phyloP scores from a whole-genome alignment of 2,888 invertebrate genomes.

The Dynastes hyllus region DNA sequence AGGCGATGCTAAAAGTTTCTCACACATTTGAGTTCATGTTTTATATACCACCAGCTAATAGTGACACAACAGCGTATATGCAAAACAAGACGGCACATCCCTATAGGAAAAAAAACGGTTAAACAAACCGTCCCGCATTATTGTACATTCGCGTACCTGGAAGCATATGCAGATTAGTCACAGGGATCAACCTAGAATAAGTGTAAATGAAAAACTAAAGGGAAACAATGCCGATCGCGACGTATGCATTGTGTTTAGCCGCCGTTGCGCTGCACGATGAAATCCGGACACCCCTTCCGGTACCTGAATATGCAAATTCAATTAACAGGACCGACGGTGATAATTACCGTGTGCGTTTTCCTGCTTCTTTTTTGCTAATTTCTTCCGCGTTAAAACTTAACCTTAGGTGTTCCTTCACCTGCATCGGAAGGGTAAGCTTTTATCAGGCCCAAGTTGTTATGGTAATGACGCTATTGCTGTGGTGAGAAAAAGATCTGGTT shows the following conservation, averaged over 20 bases:
- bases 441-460: conserved; percentile 10
- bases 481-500: conserved; percentile 14
- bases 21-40: neutral
- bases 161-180: conserved; percentile 68
- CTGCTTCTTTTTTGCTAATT: conserved; percentile 40
- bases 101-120: conserved; percentile 38
- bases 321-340: conserved; percentile 63
- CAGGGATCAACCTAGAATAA: conserved; percentile 63
- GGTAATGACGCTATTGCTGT: neutral
- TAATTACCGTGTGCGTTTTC: conserved; percentile 61
- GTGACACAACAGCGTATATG: conserved; percentile 28
- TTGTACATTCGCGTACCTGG: conserved; percentile 34
- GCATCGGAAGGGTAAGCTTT: conserved; percentile 45
- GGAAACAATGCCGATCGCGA: conserved; percentile 64
- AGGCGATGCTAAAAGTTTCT: neutral
- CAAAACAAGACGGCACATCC: conserved; percentile 11
- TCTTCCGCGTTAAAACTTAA: conserved; percentile 50
- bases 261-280: conserved; percentile 35
- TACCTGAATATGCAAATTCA: conserved; percentile 67
- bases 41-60: neutral
- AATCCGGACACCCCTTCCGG: conserved; percentile 41
- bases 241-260: conserved; percentile 60
- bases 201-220: conserved; percentile 62
- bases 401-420: conserved; percentile 58
- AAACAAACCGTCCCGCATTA: conserved; percentile 39